Evolutionary conservation across 2,888 invertebrate genomes (phyloP).

Genomic region (Clepsis dumicolana): DNA sequence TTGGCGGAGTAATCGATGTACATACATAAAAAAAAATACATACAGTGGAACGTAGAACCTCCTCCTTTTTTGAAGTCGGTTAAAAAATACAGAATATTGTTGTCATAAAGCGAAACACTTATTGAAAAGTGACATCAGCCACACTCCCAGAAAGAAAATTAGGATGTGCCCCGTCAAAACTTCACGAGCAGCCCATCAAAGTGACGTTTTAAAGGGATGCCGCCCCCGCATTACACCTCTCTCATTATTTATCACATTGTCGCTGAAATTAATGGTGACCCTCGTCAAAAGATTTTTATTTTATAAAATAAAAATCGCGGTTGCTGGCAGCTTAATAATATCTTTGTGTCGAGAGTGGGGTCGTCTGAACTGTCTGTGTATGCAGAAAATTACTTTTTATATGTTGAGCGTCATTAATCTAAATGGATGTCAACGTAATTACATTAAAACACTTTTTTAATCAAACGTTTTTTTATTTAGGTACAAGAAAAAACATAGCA

Average conservation of each 20-base stretch:
- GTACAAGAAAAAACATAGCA: no score
- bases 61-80: no score
- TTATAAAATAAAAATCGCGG: slow-evolving; percentile 76
- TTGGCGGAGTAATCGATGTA: no score
- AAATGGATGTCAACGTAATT: neutral
- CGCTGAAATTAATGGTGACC: slow-evolving; percentile 84
- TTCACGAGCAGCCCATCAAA: slow-evolving; percentile 81
- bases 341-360: slow-evolving; percentile 66
- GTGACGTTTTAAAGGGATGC: slow-evolving; percentile 64
- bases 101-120: slow-evolving; percentile 71
- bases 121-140: slow-evolving; percentile 75
- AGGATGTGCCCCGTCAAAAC: slow-evolving; percentile 83
- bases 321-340: slow-evolving; percentile 83
- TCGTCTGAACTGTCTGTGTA: slow-evolving; percentile 45
- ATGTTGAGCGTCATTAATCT: neutral
- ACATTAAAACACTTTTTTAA: no score
- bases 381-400: neutral
- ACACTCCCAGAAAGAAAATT: slow-evolving; percentile 77
- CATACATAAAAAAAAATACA: no score
- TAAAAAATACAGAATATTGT: slow-evolving; percentile 74
- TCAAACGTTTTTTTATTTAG: no score
- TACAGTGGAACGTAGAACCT: no score
- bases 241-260: slow-evolving; percentile 86
- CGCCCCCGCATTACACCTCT: slow-evolving; percentile 82
- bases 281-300: slow-evolving; percentile 85